Evolutionary conservation across 2,888 invertebrate species (phyloP).

Genomic region (Melinaea menophilus): DNA sequence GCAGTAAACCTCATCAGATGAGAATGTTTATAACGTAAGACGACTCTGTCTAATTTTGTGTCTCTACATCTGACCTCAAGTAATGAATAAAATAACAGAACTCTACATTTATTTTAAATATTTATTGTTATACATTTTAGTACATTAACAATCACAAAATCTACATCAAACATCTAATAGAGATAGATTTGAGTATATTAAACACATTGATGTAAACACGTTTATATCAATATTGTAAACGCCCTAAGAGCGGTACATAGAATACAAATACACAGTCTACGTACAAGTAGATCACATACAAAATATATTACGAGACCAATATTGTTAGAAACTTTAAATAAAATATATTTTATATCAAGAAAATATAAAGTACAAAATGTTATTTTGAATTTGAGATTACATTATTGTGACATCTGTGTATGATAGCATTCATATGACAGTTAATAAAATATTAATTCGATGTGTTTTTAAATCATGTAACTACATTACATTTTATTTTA

Average conservation of each 20-base stretch:
- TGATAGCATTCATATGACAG: not conserved
- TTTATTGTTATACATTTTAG: constrained; percentile 32
- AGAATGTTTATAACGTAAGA: too few relatives aligned
- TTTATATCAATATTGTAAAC: constrained; percentile 34
- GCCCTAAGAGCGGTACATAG: constrained; percentile 27
- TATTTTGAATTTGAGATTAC: not conserved
- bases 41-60: too few relatives aligned
- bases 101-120: constrained; percentile 3
- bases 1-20: too few relatives aligned
- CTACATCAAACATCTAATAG: constrained; percentile 32
- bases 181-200: constrained; percentile 25
- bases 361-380: not conserved
- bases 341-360: not conserved
- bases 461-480: too few relatives aligned
- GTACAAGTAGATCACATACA: constrained; percentile 23
- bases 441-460: not conserved
- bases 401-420: not conserved
- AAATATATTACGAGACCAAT: not conserved
- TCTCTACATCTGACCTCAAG: too few relatives aligned
- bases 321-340: not conserved
- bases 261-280: constrained; percentile 38
- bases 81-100: constrained; percentile 6
- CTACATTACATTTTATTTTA: too few relatives aligned
- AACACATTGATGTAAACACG: constrained; percentile 36
- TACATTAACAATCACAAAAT: constrained; percentile 42